These are phyloP conservation scores for Parapsyche elsis DNA, from an alignment of 1,140 invertebrate genomes.

Conservation along the genomic window DNA sequence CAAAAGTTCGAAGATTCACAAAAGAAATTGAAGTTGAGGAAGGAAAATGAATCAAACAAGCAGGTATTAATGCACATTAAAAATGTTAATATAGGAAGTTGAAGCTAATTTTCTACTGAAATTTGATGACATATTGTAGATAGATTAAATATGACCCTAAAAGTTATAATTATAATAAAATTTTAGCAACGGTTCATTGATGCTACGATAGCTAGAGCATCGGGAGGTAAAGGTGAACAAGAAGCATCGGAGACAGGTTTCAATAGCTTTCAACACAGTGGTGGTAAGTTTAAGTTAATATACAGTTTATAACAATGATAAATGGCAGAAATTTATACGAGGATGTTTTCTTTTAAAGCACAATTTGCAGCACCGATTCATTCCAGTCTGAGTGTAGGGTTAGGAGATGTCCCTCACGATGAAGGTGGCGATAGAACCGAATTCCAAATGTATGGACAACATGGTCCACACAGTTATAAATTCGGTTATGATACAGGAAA, in stretches of 20 bases:
- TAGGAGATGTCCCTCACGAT: constrained; percentile 29
- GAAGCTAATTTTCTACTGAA: too few relatives aligned
- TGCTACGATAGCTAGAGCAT: constrained; percentile 47
- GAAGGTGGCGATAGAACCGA: constrained; percentile 62
- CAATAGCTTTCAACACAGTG: constrained; percentile 44
- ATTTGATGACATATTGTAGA: too few relatives aligned
- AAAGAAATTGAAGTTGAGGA: constrained; percentile 42
- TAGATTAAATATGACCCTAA: not conserved
- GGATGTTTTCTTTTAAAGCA: constrained; percentile 5
- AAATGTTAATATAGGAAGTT: too few relatives aligned
- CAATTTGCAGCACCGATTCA: constrained; percentile 35
- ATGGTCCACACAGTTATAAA: constrained; percentile 85
- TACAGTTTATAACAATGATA: too few relatives aligned
- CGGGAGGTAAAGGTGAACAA: constrained; percentile 43
- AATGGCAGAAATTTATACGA: constrained; percentile 14
- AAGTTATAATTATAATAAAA: not conserved
- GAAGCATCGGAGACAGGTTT: constrained; percentile 53
- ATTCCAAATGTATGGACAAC: constrained; percentile 75
- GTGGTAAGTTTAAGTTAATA: not conserved
- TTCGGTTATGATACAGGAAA: constrained; percentile 89
- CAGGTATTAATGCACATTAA: constrained; percentile 54
- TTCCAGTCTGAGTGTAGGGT: constrained; percentile 29
- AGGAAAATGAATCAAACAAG: constrained; percentile 57
- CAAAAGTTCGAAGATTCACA: constrained; percentile 60
- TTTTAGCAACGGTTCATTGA: constrained; percentile 46